A percentile compares a stretch with the other conserved stretches of the same genome.
Conservation (phyloP, 64 coral and sea anemone species). For the Dendrophyllia cribrosa region DNA sequence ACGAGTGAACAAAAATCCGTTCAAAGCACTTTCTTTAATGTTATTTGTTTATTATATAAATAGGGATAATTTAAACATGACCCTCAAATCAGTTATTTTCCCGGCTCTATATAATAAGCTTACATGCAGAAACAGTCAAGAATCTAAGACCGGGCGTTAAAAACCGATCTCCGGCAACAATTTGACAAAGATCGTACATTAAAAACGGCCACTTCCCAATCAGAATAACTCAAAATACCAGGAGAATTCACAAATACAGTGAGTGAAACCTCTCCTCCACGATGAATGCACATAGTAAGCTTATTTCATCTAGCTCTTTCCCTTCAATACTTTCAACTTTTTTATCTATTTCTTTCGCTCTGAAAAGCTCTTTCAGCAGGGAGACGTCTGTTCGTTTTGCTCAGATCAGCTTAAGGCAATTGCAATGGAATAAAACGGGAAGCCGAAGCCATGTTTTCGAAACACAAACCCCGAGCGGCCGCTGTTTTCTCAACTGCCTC, state of each 20-base stretch:
- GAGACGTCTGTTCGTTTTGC: neutral
- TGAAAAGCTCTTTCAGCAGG: neutral
- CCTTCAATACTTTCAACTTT: neutral
- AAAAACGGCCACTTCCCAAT: neutral
- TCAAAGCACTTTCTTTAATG: too few relatives aligned
- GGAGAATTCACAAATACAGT: conserved; percentile 12
- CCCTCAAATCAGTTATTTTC: too few relatives aligned
- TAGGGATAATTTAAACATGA: too few relatives aligned
- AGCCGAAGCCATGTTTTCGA: neutral
- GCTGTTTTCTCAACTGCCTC: neutral
- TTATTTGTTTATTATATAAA: too few relatives aligned
- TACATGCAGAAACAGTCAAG: too few relatives aligned
- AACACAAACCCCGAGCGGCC: conserved; percentile 9
- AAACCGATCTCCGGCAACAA: conserved; percentile 24
- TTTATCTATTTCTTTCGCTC: neutral
- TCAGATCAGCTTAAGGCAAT: neutral
- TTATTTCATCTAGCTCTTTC: too few relatives aligned
- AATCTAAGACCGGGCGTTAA: too few relatives aligned
- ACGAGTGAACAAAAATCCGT: too few relatives aligned
- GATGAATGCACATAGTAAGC: too few relatives aligned
- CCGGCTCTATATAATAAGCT: too few relatives aligned
- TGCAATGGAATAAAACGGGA: neutral
- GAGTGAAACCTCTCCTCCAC: neutral
- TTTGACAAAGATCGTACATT: neutral
- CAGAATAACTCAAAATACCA: neutral